These are phyloP conservation scores for Rhodinocichla rosea DNA, from an alignment of 2,113 vertebrate species.

Conservation along the genomic window DNA sequence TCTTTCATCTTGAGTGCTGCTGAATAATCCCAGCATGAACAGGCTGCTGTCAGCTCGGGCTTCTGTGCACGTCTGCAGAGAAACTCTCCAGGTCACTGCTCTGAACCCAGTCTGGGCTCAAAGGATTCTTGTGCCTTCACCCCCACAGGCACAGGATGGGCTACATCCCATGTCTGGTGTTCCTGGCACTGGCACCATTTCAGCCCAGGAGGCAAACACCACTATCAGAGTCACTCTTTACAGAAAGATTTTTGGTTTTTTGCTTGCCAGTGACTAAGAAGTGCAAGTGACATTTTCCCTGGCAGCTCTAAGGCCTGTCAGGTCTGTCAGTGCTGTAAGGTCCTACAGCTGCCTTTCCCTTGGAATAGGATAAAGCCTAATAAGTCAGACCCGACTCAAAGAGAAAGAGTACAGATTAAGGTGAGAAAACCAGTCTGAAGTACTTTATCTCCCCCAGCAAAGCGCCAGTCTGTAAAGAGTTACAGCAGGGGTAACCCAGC, in stretches of 20 bases:
- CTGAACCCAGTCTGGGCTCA: not conserved
- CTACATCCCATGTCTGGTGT: fast-evolving
- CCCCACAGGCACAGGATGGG: not conserved
- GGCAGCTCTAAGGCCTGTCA: not conserved
- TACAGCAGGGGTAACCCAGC: not conserved
- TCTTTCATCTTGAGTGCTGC: constrained; percentile 28
- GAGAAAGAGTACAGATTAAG: not conserved
- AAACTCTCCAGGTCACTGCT: not conserved
- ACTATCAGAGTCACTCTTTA: not conserved
- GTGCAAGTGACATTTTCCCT: not conserved
- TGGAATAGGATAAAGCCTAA: not conserved
- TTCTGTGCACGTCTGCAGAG: not conserved
- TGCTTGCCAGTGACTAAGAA: not conserved
- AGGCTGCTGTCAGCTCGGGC: not conserved
- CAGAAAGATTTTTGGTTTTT: not conserved
- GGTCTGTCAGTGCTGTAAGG: not conserved
- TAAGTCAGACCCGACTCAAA: not conserved
- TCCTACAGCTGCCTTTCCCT: not conserved
- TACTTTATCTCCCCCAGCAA: not conserved
- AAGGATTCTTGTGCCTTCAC: not conserved
- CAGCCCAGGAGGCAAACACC: not conserved
- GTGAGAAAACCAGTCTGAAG: not conserved
- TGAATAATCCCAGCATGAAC: not conserved
- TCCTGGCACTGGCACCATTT: not conserved
- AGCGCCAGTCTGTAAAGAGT: not conserved